A percentile compares a stretch with the other conserved stretches of the same genome.
These are phyloP conservation scores for Lochmaea capreae DNA, from an alignment of 2,888 invertebrate species.

Conservation along the genomic window DNA sequence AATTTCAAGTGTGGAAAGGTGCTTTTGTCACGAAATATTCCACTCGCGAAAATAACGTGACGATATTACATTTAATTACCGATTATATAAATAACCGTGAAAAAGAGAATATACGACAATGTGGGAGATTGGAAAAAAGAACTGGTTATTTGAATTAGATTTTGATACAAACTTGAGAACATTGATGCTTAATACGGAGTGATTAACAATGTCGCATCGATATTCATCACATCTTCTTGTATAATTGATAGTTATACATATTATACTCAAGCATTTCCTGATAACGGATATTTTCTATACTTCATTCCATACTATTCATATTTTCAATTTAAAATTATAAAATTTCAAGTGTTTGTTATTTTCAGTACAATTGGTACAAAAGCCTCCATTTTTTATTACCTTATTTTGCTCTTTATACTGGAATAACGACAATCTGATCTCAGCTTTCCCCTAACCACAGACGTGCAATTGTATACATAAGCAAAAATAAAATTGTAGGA, in stretches of 20 bases:
- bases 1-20: slow-evolving; percentile 26
- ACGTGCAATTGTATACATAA: slow-evolving; percentile 6
- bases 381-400: no score
- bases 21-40: slow-evolving; percentile 24
- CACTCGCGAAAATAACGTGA: slow-evolving; percentile 17
- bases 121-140: neutral
- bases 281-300: no score
- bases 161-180: no score
- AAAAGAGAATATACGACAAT: neutral
- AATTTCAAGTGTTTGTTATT: neutral
- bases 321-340: neutral
- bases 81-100: slow-evolving; percentile 24
- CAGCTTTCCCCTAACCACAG: neutral
- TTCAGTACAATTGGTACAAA: neutral
- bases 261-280: no score
- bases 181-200: no score
- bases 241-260: no score
- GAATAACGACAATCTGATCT: slow-evolving; percentile 2
- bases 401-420: neutral
- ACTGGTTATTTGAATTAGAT: no score
- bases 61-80: slow-evolving; percentile 24
- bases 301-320: no score
- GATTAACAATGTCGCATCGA: no score
- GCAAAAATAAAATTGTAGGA: slow-evolving; percentile 9
- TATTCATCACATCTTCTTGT: no score